Evolutionary conservation across 2,888 invertebrate species (phyloP).

Genomic region (Euproctis similis): DNA sequence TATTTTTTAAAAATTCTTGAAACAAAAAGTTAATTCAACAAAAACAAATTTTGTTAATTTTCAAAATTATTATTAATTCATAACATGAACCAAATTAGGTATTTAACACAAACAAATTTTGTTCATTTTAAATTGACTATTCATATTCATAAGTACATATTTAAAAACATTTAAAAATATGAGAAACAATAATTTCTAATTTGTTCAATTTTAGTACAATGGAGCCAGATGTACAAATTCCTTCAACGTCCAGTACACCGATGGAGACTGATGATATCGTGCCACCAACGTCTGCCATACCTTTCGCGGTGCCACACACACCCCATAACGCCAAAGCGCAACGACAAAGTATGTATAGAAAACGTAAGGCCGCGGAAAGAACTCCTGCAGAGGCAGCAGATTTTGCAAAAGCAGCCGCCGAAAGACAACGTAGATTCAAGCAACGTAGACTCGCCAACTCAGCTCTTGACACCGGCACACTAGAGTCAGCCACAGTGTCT

Average conservation of each 20-base stretch:
- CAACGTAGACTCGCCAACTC: slow-evolving; percentile 18
- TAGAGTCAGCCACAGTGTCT: slow-evolving; percentile 11
- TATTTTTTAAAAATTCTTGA: no score
- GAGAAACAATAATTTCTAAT: no score
- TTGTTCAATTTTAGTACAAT: slow-evolving; percentile 19
- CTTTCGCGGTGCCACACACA: slow-evolving; percentile 20
- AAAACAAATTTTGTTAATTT: no score
- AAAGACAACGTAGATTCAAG: slow-evolving; percentile 22
- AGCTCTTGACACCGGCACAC: slow-evolving; percentile 9
- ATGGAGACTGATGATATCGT: no score
- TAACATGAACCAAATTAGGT: no score
- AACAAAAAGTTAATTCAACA: no score
- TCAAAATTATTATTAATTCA: no score
- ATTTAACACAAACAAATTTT: no score
- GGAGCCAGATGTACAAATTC: slow-evolving; percentile 19
- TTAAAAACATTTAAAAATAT: slow-evolving; percentile 13
- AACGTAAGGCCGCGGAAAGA: slow-evolving; percentile 16
- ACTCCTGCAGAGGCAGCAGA: slow-evolving; percentile 19
- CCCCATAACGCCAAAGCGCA: slow-evolving; percentile 16
- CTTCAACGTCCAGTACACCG: slow-evolving; percentile 21
- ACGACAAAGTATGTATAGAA: slow-evolving; percentile 19
- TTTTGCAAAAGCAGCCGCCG: slow-evolving; percentile 21
- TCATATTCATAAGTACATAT: no score
- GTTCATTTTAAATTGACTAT: no score
- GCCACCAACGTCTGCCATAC: slow-evolving; percentile 21